Percentiles rank a stretch among this genome's conserved stretches.
Evolutionary conservation across 2,113 vertebrate species (phyloP).

Genomic region (Chrysochloris asiatica): DNA sequence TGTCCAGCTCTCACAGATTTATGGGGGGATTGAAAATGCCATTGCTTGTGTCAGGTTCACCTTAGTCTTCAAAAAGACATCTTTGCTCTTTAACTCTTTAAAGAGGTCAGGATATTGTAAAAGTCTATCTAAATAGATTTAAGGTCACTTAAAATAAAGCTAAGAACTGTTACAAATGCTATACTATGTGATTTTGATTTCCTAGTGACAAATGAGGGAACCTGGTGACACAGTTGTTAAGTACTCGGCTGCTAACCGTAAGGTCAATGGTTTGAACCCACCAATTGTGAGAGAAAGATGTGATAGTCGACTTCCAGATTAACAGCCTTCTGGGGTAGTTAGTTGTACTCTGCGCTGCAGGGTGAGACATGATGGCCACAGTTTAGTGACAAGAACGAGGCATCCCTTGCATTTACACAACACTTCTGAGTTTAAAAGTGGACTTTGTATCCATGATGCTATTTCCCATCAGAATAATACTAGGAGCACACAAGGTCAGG

Average conservation of each 20-base stretch:
- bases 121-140: not conserved
- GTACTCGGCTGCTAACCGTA: not conserved
- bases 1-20: too few species aligned
- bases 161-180: not conserved
- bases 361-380: not conserved
- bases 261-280: not conserved
- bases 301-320: not conserved
- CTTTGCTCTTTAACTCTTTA: too few species aligned
- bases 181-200: not conserved
- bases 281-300: not conserved
- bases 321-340: too few species aligned
- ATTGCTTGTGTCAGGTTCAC: too few species aligned
- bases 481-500: not conserved
- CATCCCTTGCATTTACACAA: not conserved
- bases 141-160: not conserved
- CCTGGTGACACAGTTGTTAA: not conserved
- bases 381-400: not conserved
- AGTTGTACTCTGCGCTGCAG: not conserved
- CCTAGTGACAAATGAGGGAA: not conserved
- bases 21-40: too few species aligned
- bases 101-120: not conserved
- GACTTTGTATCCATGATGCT: not conserved
- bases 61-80: too few species aligned
- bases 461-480: not conserved
- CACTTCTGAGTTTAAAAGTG: not conserved